Base-by-base conservation (phyloP, 2,888 invertebrate genomes). In the Aricia artaxerxes region DNA sequence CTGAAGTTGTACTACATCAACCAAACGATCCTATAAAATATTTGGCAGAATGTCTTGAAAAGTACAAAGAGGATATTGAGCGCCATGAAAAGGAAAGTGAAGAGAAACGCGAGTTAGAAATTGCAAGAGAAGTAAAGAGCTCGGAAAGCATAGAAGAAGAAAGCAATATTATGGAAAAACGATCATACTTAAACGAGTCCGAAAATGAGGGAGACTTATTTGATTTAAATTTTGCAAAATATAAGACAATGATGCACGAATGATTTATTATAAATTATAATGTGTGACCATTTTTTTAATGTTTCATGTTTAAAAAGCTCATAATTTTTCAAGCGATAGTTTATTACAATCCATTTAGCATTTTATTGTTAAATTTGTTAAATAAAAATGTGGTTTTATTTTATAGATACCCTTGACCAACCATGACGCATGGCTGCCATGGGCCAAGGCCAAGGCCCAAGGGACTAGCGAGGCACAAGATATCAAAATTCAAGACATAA, bases 11-110 rank as follows among this genome's bases (percentile, higher is more conserved):
- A 81, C 79, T 93, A 78, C 86, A 87, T 80, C 94, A 94, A 84
- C 94, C 94, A 69, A 84, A 87, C 69, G 94, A 95, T 86, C 94
- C 94, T 49, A 89, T 94, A 16, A 89, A 92, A 82, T 92, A 88
- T 84, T 88, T 94, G 82, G 88, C 92, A 1, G 78, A 83, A 13
- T 82, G 87, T 57, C 86, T 95, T 7, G 79, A 90, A 40, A 93
- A 91, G 80, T 94, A 88, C 82, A 90, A 92, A 82, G 88, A 90
- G 83, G 92, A 92, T 84, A 85, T 91, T 61, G 92, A 94, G 84
- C 80, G 88, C 4, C 88, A 85, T 84, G 91, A 94, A 79, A 90
- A 84, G 83, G 85, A 87, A 77, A 84, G 85, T 6, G 84, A 84
- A 82, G 92, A 94, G 81, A 88, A 88, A 79, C 90, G 90, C 83